Evolutionary conservation across 2,888 invertebrate species (phyloP), one percentile per base, ranked within the genome.

Genomic region (Heliconius hortense): DNA sequence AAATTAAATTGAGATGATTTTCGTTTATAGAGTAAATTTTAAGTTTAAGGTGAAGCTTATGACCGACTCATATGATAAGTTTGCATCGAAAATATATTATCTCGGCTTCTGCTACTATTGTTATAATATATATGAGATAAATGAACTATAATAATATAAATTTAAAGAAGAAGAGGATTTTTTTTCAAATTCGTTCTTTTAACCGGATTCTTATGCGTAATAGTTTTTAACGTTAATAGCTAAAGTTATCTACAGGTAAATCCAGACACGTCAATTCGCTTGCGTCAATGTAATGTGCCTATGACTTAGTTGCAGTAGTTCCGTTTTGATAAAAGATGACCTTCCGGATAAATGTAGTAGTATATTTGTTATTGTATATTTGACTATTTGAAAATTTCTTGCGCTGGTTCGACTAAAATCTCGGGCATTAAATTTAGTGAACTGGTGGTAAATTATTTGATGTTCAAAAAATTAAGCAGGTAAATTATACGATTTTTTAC

Each of bases 241-340:
- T 60, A 11, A 3, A 62, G 63, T 71, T 75, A 71, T 75, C 74
- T 71, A 15, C 59, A 75, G 71, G 74, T 71, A 64, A 75, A 71
- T 35, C 74, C 74, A 59, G 24, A 56, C 70, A 64, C 74, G 74
- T 75, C 74, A 71, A 39, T 67, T 43, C 67, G 59, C 39, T 70
- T 74, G 60, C 74, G 74, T 75, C 70, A 75, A 71, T 64, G 21
- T 21, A 66, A 39, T 66, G 24, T 39, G n/a, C 64, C 15, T 60
- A 26, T 35, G 59, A 59, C 43, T 71, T 31, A 71, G 39, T 26
- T 24, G 18, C 21, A 24, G 21, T 4, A 21, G 13, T 53, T 53
- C 15, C 31, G 26, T 69, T 68, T 11, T 53, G 68, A 69, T 53
- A 69, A 66, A 15, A 39, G 24, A 11, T 7, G 24, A 8, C 35